These are phyloP conservation scores for Portevinia maculata DNA, from an alignment of 2,888 invertebrate genomes.

Conservation along the genomic window DNA sequence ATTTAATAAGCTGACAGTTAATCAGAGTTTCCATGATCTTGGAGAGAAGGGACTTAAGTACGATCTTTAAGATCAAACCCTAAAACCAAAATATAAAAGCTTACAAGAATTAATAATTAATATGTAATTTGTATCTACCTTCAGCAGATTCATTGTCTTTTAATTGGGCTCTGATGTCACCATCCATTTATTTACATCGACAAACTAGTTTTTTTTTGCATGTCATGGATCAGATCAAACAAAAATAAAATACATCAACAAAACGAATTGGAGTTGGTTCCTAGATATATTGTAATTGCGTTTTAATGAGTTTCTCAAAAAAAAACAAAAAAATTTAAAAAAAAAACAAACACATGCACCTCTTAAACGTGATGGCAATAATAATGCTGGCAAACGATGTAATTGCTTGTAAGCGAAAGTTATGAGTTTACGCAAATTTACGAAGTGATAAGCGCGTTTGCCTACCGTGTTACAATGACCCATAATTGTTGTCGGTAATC, in stretches of 20 bases:
- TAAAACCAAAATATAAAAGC: too few species aligned
- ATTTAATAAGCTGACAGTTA: too few species aligned
- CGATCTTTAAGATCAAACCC: too few species aligned
- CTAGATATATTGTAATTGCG: conserved; percentile 24
- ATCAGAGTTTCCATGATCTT: too few species aligned
- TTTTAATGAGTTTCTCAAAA: conserved; percentile 18
- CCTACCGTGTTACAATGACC: conserved; percentile 49
- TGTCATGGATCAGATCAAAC: neutral
- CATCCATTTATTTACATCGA: too few species aligned
- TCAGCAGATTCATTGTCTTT: too few species aligned
- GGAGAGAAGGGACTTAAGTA: too few species aligned
- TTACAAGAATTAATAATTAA: too few species aligned
- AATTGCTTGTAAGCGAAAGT: conserved; percentile 61
- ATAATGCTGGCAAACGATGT: conserved; percentile 41
- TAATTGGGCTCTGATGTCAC: too few species aligned
- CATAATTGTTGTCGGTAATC: conserved; percentile 8
- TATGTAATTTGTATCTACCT: too few species aligned
- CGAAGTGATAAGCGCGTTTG: conserved; percentile 24
- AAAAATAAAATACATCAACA: neutral
- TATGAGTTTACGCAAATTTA: conserved; percentile 38
- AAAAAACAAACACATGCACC: conserved; percentile 9
- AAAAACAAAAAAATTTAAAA: too few species aligned
- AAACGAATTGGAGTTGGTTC: neutral
- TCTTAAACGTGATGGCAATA: conserved; percentile 41
- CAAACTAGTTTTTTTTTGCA: neutral